phyloP scores from a whole-genome alignment of 2,113 vertebrate genomes.

The Anguilla rostrata region DNA sequence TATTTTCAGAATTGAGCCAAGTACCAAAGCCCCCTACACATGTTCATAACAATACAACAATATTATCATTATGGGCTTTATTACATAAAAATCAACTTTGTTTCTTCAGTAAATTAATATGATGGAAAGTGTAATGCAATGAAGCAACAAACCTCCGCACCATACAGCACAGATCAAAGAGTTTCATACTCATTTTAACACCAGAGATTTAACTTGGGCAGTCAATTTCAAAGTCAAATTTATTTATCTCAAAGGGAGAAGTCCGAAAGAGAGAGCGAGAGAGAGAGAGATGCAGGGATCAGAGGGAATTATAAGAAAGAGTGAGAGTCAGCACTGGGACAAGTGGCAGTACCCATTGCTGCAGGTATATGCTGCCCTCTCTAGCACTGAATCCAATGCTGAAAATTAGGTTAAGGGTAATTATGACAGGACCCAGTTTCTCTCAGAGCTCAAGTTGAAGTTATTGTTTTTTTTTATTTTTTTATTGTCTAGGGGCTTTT shows the following conservation, averaged over 20 bases:
- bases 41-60: neutral
- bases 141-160: neutral
- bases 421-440: neutral
- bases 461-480: neutral
- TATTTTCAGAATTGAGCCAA: too few relatives aligned
- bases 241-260: neutral
- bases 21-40: neutral
- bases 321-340: neutral
- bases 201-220: neutral
- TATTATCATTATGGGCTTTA: too few relatives aligned
- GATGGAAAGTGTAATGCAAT: neutral
- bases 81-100: neutral
- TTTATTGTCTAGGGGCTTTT: neutral
- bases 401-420: neutral
- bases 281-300: neutral
- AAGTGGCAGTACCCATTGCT: neutral
- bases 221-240: constrained; percentile 4
- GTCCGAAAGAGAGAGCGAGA: neutral
- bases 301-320: neutral
- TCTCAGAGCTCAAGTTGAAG: neutral
- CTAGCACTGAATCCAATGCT: neutral
- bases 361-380: neutral
- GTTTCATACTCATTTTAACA: neutral
- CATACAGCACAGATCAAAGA: neutral
- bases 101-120: neutral